A percentile compares a stretch with the other conserved stretches of the same genome.
Evolutionary conservation across 64 coral and sea anemone species (phyloP).

Genomic region (Montipora capricornis): DNA sequence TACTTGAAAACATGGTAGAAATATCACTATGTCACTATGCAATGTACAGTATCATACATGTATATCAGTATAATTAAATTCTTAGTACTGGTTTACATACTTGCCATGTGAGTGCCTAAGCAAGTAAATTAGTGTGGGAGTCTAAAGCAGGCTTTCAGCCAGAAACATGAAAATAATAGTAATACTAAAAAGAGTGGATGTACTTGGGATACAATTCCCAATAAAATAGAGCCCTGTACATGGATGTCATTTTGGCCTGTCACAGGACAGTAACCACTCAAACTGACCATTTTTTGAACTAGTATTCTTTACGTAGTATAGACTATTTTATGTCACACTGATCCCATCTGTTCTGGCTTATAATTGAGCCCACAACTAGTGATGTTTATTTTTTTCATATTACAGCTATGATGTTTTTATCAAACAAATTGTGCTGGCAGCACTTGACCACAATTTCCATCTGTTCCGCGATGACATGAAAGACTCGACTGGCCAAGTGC

Average conservation of each 20-base stretch:
- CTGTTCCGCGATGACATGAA: slow-evolving; percentile 35
- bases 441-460: slow-evolving; percentile 53
- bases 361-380: slow-evolving; percentile 4
- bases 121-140: background rate
- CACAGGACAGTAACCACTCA: slow-evolving; percentile 9
- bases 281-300: slow-evolving; percentile 10
- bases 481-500: background rate
- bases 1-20: no score
- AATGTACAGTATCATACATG: no score
- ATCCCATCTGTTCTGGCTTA: slow-evolving; percentile 2
- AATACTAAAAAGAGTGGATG: background rate
- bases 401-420: slow-evolving; percentile 60
- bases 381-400: background rate
- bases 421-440: slow-evolving; percentile 24
- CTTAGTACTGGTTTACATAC: no score
- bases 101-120: no score
- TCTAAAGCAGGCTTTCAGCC: background rate
- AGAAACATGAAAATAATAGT: background rate
- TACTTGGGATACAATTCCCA: background rate
- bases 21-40: no score
- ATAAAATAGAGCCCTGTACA: slow-evolving; percentile 8
- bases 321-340: background rate
- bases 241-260: slow-evolving; percentile 13
- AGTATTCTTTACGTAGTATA: slow-evolving; percentile 12
- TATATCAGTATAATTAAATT: no score